Evolutionary conservation across 2,888 invertebrate species (phyloP).

Genomic region (Melieria omissa): DNA sequence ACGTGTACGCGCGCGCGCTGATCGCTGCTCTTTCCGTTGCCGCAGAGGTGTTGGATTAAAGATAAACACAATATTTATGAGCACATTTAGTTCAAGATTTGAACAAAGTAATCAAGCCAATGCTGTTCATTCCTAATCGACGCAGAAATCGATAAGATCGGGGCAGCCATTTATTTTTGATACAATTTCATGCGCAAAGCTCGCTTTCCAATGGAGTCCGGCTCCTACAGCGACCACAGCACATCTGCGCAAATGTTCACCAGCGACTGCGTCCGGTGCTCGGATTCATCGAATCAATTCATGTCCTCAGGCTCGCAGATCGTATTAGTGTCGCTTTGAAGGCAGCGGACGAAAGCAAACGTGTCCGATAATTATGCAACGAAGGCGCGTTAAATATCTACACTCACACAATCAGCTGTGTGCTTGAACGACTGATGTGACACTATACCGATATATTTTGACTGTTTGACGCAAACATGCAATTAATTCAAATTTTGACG

Average conservation of each 20-base stretch:
- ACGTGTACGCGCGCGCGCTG: background rate
- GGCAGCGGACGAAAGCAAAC: background rate
- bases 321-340: background rate
- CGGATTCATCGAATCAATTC: constrained; percentile 12
- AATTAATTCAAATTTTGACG: constrained; percentile 10
- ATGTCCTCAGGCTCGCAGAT: background rate
- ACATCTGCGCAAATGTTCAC: background rate
- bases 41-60: constrained; percentile 43
- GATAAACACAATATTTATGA: constrained; percentile 49
- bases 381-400: background rate
- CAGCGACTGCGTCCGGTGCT: no score
- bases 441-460: constrained; percentile 14
- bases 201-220: background rate
- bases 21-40: background rate
- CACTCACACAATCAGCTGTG: background rate
- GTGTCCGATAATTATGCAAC: background rate
- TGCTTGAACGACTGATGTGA: constrained; percentile 12
- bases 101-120: constrained; percentile 45
- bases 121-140: constrained; percentile 46
- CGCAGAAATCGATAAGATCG: constrained; percentile 44
- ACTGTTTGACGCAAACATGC: constrained; percentile 12
- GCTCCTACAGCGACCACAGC: background rate
- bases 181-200: constrained; percentile 23
- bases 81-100: constrained; percentile 46
- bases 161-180: constrained; percentile 44